phyloP scores from a whole-genome alignment of 2,888 invertebrate genomes.

The Auanema freiburgensis region DNA sequence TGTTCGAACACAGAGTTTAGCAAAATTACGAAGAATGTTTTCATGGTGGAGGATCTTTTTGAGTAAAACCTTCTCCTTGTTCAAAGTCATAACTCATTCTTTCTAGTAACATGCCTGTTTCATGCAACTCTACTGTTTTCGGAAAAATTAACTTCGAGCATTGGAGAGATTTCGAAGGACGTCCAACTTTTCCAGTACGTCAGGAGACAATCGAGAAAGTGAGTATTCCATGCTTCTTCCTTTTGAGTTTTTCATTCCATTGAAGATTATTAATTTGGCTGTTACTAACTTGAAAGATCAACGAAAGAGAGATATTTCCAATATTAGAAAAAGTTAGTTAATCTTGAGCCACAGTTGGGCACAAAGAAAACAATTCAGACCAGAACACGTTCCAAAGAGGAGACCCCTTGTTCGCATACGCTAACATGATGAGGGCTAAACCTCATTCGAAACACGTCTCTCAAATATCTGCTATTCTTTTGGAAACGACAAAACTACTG shows the following conservation, averaged over 20 bases:
- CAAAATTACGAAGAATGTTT: slow-evolving; percentile 44
- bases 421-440: slow-evolving; percentile 55
- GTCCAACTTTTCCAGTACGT: slow-evolving; percentile 55
- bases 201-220: slow-evolving; percentile 60
- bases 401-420: slow-evolving; percentile 59
- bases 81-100: slow-evolving; percentile 23
- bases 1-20: slow-evolving; percentile 54
- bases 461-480: slow-evolving; percentile 55
- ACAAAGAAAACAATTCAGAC: too few relatives aligned
- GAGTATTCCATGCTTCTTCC: not conserved
- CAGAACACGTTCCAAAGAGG: slow-evolving; percentile 52
- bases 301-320: slow-evolving; percentile 48
- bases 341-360: not conserved
- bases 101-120: slow-evolving; percentile 61
- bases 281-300: slow-evolving; percentile 55
- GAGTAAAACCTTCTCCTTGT: slow-evolving; percentile 36
- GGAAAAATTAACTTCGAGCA: slow-evolving; percentile 37
- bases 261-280: slow-evolving; percentile 49
- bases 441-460: slow-evolving; percentile 52
- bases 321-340: slow-evolving; percentile 50
- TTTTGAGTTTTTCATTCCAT: too few relatives aligned
- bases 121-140: slow-evolving; percentile 58
- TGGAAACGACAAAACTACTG: slow-evolving; percentile 60
- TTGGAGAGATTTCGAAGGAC: slow-evolving; percentile 59
- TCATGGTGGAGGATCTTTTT: slow-evolving; percentile 51